Conservation (phyloP, 1,140 invertebrate species). For the Procambarus clarkii region DNA sequence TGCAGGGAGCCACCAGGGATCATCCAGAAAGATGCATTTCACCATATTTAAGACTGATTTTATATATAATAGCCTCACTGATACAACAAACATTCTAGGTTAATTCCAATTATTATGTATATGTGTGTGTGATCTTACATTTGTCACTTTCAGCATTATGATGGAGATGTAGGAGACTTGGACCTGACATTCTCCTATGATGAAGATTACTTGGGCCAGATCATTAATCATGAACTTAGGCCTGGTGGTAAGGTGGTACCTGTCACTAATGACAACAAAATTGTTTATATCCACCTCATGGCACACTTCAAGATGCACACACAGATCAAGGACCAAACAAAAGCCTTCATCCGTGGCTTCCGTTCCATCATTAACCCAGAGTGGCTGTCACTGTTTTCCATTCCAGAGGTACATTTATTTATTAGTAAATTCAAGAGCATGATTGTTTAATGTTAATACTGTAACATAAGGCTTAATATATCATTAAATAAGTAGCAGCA, state of each 20-base stretch:
- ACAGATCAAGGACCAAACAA: slow-evolving; percentile 96
- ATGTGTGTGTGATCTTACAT: not conserved
- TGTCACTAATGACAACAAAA: slow-evolving; percentile 98
- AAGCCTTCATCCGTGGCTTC: slow-evolving; percentile 97
- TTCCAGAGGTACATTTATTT: slow-evolving; percentile 86
- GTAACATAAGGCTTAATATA: too few relatives aligned
- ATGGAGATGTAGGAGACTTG: slow-evolving; percentile 94
- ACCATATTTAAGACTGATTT: too few relatives aligned
- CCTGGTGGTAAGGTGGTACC: slow-evolving; percentile 94
- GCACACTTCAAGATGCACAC: slow-evolving; percentile 98
- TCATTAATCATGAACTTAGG: slow-evolving; percentile 92
- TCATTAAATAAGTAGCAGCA: too few relatives aligned
- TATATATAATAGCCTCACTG: too few relatives aligned
- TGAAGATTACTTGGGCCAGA: slow-evolving; percentile 94
- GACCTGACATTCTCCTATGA: slow-evolving; percentile 98
- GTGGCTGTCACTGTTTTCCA: slow-evolving; percentile 96
- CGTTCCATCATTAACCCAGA: slow-evolving; percentile 95
- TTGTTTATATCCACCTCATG: slow-evolving; percentile 98
- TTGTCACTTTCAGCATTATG: slow-evolving; percentile 82
- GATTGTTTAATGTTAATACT: too few relatives aligned
- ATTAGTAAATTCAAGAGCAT: not conserved
- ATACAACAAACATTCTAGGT: too few relatives aligned
- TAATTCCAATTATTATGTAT: too few relatives aligned
- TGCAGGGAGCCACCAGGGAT: too few relatives aligned
- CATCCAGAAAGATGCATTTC: too few relatives aligned